These are phyloP conservation scores for Leptobrachium ailaonicum DNA, from an alignment of 2,113 vertebrate genomes.

Conservation along the genomic window DNA sequence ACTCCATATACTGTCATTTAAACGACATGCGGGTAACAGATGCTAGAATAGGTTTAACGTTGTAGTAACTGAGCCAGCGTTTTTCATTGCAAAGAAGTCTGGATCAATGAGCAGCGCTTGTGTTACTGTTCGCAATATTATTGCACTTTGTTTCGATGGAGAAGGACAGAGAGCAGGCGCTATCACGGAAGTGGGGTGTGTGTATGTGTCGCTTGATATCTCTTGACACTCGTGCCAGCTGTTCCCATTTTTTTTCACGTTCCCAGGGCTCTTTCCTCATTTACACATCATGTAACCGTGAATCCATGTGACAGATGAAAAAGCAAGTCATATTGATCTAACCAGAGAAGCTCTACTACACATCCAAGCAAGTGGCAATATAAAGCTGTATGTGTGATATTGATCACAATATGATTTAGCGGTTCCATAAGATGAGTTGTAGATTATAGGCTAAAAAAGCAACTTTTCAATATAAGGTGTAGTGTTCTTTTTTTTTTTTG, in stretches of 20 bases:
- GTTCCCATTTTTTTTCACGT: slow-evolving; percentile 7
- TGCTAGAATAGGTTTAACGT: too few relatives aligned
- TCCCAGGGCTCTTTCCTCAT: slow-evolving; percentile 40
- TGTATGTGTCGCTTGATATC: slow-evolving; percentile 21
- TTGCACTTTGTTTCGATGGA: slow-evolving; percentile 2
- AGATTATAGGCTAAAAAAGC: too few relatives aligned
- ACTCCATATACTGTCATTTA: too few relatives aligned
- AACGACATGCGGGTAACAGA: too few relatives aligned
- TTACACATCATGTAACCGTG: slow-evolving; percentile 31
- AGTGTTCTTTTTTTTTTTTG: too few relatives aligned
- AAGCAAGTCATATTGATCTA: slow-evolving; percentile 17
- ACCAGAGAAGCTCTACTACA: not conserved
- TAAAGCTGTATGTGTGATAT: not conserved
- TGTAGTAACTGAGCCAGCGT: not conserved
- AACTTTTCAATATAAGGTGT: too few relatives aligned
- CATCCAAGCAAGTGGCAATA: not conserved
- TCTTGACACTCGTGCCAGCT: slow-evolving; percentile 23
- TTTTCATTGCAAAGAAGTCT: slow-evolving; percentile 2
- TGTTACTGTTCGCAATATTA: slow-evolving; percentile 18
- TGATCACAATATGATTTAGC: not conserved
- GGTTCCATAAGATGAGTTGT: too few relatives aligned
- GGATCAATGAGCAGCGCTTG: slow-evolving; percentile 21
- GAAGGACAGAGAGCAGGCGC: slow-evolving; percentile 28
- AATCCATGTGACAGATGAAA: slow-evolving; percentile 35
- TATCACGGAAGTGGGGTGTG: slow-evolving; percentile 1